Evolutionary conservation across 2,113 vertebrate genomes (phyloP).

Genomic region (Riparia riparia): DNA sequence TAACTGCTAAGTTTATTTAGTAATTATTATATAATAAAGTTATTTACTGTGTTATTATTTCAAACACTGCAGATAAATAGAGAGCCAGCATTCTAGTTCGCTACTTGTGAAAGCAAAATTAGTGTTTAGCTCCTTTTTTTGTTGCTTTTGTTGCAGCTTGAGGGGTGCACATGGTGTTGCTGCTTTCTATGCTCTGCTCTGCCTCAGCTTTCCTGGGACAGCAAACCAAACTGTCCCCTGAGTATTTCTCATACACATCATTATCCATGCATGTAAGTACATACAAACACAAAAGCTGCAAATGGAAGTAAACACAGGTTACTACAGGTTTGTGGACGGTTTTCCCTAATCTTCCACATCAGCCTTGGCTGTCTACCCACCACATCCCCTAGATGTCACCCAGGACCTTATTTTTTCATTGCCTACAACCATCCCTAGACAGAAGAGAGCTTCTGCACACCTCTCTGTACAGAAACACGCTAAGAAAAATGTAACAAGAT

Average conservation of each 20-base stretch:
- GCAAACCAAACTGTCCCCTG: neutral
- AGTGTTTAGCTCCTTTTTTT: neutral
- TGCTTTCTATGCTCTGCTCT: neutral
- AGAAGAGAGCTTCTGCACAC: neutral
- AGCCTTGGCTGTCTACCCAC: neutral
- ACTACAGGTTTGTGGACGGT: neutral
- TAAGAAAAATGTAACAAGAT: neutral
- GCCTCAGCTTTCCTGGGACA: neutral
- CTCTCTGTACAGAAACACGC: neutral
- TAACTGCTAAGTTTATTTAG: neutral
- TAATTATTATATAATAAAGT: neutral
- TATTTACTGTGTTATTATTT: neutral
- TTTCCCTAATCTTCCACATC: neutral
- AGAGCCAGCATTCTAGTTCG: neutral
- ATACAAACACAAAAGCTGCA: neutral
- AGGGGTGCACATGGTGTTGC: no score
- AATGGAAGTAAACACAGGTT: neutral
- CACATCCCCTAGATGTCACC: neutral
- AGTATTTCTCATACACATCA: rapidly evolving
- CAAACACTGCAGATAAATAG: neutral
- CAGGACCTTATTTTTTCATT: neutral
- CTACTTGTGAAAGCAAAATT: neutral
- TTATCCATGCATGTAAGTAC: neutral
- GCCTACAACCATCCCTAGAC: neutral
- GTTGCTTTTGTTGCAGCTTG: rapidly evolving